phyloP scores from a whole-genome alignment of 2,797 vertebrate genomes.

The Sebastes cheni region DNA sequence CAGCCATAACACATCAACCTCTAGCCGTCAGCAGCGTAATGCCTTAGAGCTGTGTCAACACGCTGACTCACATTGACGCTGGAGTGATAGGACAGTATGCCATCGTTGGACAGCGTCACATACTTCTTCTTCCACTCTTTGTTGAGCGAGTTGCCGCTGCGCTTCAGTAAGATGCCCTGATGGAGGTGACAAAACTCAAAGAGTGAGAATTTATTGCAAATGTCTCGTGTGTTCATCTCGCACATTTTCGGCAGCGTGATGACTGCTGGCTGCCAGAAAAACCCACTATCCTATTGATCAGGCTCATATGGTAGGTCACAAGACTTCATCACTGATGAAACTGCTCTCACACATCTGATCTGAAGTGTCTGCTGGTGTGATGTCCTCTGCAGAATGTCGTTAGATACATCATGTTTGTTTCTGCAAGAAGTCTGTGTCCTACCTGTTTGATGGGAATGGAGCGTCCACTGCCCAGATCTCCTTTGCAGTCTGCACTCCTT shows the following conservation, averaged over 20 bases:
- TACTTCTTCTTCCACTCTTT: slow-evolving; percentile 99
- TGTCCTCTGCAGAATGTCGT: slow-evolving; percentile 39
- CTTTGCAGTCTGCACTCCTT: slow-evolving; percentile 89
- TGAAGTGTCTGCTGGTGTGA: slow-evolving; percentile 21
- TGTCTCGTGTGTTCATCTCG: slow-evolving; percentile 26
- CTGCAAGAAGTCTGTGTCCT: slow-evolving; percentile 19
- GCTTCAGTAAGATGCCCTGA: slow-evolving; percentile 92
- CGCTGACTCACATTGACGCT: slow-evolving; percentile 90
- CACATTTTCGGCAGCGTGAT: slow-evolving; percentile 14
- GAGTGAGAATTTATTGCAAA: slow-evolving; percentile 37
- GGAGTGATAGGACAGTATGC: slow-evolving; percentile 92
- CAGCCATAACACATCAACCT: slow-evolving; percentile 28
- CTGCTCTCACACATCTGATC: slow-evolving; percentile 39
- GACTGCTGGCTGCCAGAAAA: slow-evolving; percentile 46
- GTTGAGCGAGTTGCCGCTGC: slow-evolving; percentile 93
- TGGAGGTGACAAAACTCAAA: slow-evolving; percentile 25
- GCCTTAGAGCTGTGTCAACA: slow-evolving; percentile 10
- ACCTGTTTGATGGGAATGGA: slow-evolving; percentile 96
- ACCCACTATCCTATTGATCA: slow-evolving; percentile 47
- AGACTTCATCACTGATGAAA: slow-evolving; percentile 45
- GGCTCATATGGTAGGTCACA: slow-evolving; percentile 24
- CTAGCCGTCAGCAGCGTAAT: slow-evolving; percentile 1
- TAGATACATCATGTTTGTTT: slow-evolving; percentile 27
- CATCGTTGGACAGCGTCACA: slow-evolving; percentile 90
- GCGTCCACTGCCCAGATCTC: slow-evolving; percentile 87